A percentile compares a stretch with the other conserved stretches of the same genome.
phyloP scores from a whole-genome alignment of 2,797 vertebrate genomes.

The Pseudochirops corinnae region DNA sequence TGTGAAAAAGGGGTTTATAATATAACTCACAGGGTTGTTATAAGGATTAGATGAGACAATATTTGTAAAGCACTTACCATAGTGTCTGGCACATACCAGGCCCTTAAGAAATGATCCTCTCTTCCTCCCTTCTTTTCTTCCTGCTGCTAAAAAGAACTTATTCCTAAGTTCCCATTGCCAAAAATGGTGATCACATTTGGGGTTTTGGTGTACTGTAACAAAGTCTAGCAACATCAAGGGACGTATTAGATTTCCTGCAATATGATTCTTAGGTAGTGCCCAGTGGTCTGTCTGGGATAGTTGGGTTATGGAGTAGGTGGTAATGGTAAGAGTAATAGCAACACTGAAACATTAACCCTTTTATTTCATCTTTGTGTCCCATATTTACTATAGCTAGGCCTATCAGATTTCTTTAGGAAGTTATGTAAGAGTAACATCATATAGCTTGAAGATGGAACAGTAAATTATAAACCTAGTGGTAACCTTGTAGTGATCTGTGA shows the following conservation, averaged over 20 bases:
- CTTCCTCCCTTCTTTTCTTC: not conserved
- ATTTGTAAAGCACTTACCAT: too few relatives aligned
- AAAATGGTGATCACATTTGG: rapidly evolving
- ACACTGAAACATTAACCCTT: not conserved
- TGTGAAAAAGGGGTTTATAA: not conserved
- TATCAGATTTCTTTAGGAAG: not conserved
- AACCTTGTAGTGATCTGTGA: not conserved
- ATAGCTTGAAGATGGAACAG: not conserved
- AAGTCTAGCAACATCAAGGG: not conserved
- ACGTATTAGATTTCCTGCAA: not conserved
- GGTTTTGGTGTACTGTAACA: not conserved
- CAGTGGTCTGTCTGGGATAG: not conserved
- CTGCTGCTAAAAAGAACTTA: not conserved
- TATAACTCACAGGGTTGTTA: too few relatives aligned
- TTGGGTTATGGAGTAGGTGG: not conserved
- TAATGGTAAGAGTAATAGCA: not conserved
- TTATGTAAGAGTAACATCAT: not conserved
- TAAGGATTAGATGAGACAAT: too few relatives aligned
- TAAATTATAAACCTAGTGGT: not conserved
- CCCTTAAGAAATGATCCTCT: not conserved
- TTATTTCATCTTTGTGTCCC: not conserved
- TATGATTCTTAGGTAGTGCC: not conserved
- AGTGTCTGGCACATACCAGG: too few relatives aligned
- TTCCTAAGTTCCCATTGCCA: not conserved
- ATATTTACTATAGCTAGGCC: not conserved